Base-by-base conservation (phyloP, 2,888 invertebrate genomes). In the Laothoe populi region DNA sequence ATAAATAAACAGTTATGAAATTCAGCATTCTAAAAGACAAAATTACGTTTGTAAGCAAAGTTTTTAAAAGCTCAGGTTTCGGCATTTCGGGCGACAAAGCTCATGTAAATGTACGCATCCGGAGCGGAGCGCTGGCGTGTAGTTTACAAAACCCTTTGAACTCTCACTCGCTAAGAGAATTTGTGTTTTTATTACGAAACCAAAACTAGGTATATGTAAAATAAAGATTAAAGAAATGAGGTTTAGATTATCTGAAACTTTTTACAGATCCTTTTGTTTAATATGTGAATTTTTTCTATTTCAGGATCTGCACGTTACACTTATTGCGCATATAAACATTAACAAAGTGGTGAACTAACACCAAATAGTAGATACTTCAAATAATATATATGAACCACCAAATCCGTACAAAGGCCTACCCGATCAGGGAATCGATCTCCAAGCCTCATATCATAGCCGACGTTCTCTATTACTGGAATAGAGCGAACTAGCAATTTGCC, bases 61-160 rank as follows among this genome's bases (percentile, higher is more conserved):
- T 24, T 31, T 53, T 35, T 31, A 11, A 31, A 53, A 19, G 31
- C 57, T 66, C 59, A 58, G 23, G 11, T 61, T 70, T 67, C 44
- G 62, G 61, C 4, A 62, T 63, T 70, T 72, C 61, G 66, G 64
- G 70, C 66, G 70, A 72, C 73, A 72, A 70, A 67, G 66, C 68
- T 62, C 58, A 66, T 53, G 53, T 53, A 53, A 53, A 53, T 53
- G 53, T 35, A 53, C 53, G 48, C 59, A 63, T 60, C 66, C 59
- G 42, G 64, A 59, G 64, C 63, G 31, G 49, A n/a, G 53, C 53
- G 31, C 31, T 11, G 53, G 35, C 53, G 53, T 16, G 53, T 53
- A 53, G 19, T 53, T 53, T 53, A 53, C 35, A 53, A 63, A 53
- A 59, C 60, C 64, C 64, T 72, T 70, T 72, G 69, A 69, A 59